Evolutionary conservation across 2,888 invertebrate genomes (phyloP).

Genomic region (Coleophora deauratella): DNA sequence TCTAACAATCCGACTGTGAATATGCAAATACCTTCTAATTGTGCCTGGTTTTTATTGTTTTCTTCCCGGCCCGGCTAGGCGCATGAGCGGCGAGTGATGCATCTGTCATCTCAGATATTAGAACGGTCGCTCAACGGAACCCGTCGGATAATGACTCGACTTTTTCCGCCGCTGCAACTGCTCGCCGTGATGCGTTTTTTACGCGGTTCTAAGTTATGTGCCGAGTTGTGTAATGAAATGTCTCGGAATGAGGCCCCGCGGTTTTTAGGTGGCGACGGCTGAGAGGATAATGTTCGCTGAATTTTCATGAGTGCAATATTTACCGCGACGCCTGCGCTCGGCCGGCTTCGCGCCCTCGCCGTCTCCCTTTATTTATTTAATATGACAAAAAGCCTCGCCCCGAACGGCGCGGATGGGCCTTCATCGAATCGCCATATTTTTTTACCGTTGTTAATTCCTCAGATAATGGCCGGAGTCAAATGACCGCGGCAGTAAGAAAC

Average conservation of each 20-base stretch:
- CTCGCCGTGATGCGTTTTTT: constrained; percentile 32
- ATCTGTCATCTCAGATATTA: constrained; percentile 69
- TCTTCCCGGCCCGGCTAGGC: constrained; percentile 17
- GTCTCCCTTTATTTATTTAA: constrained; percentile 43
- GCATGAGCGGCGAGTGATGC: constrained; percentile 51
- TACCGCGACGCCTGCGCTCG: constrained; percentile 55
- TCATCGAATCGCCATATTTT: constrained; percentile 59
- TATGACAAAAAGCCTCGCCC: constrained; percentile 55
- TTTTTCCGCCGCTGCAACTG: constrained; percentile 38
- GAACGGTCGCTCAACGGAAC: constrained; percentile 46
- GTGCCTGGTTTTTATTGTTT: constrained; percentile 38
- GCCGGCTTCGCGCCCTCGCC: constrained; percentile 42
- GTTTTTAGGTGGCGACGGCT: constrained; percentile 37
- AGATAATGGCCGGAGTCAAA: constrained; percentile 71
- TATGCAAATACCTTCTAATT: constrained; percentile 65
- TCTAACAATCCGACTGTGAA: constrained; percentile 36
- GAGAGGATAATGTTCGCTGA: constrained; percentile 44
- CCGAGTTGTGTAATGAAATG: constrained; percentile 34
- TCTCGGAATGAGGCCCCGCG: constrained; percentile 38
- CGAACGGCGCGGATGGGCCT: constrained; percentile 51
- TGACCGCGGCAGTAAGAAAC: constrained; percentile 65
- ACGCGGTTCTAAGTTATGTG: constrained; percentile 28
- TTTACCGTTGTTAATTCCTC: constrained; percentile 66
- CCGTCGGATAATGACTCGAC: constrained; percentile 35
- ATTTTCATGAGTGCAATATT: constrained; percentile 66